A percentile compares a stretch with the other conserved stretches of the same genome.
phyloP scores from a whole-genome alignment of 2,888 invertebrate genomes.

The Zhengitettix transpicula region DNA sequence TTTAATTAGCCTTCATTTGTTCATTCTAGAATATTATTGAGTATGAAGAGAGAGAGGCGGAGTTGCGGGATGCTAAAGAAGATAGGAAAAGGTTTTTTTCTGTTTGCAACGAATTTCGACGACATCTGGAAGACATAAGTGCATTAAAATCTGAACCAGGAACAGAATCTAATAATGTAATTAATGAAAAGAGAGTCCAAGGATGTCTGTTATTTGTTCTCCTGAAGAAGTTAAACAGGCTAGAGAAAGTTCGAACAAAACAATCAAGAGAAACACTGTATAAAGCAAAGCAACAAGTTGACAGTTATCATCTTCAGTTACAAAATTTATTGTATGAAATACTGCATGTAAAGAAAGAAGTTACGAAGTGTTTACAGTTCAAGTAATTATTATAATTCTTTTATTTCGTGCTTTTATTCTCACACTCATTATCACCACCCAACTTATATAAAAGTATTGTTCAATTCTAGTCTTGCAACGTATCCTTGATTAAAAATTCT shows the following conservation, averaged over 20 bases:
- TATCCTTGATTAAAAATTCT: too few relatives aligned
- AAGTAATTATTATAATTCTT: slow-evolving; percentile 44
- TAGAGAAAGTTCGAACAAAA: slow-evolving; percentile 77
- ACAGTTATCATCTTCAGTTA: slow-evolving; percentile 73
- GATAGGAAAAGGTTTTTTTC: slow-evolving; percentile 50
- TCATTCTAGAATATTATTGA: slow-evolving; percentile 43
- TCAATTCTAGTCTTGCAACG: too few relatives aligned
- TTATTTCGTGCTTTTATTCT: too few relatives aligned
- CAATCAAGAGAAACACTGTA: slow-evolving; percentile 64
- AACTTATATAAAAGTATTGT: too few relatives aligned
- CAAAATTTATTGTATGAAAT: slow-evolving; percentile 91
- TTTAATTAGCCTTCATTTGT: not conserved
- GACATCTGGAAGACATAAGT: slow-evolving; percentile 49
- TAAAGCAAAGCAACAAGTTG: slow-evolving; percentile 73
- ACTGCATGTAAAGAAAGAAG: slow-evolving; percentile 84
- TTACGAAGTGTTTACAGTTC: slow-evolving; percentile 85
- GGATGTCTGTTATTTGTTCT: slow-evolving; percentile 63
- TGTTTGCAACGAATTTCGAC: slow-evolving; percentile 52
- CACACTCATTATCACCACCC: too few relatives aligned
- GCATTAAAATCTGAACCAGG: slow-evolving; percentile 42
- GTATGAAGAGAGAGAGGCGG: slow-evolving; percentile 59
- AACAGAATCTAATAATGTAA: slow-evolving; percentile 33
- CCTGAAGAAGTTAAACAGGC: slow-evolving; percentile 74
- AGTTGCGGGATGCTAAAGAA: slow-evolving; percentile 41
- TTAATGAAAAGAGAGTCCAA: slow-evolving; percentile 49